phyloP scores from a whole-genome alignment of 2,888 invertebrate genomes.

The Apotomis capreana region DNA sequence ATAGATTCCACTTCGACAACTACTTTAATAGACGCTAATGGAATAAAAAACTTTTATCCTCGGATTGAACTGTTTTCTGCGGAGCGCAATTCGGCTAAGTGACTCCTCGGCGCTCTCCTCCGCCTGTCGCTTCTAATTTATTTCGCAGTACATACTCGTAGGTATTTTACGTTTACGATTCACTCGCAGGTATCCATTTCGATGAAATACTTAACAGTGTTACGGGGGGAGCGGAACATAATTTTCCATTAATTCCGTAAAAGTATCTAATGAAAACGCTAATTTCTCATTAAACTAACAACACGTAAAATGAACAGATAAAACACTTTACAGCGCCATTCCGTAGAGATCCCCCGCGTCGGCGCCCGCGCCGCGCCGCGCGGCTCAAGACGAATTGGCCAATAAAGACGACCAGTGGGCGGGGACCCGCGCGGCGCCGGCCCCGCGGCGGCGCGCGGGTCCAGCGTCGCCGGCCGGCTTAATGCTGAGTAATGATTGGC shows the following conservation, averaged over 20 bases:
- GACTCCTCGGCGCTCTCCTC: conserved; percentile 4
- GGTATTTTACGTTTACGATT: conserved; percentile 28
- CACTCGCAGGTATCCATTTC: conserved; percentile 16
- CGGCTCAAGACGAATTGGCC: conserved; percentile 32
- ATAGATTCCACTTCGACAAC: conserved; percentile 28
- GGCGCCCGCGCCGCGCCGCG: background rate
- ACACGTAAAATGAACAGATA: conserved; percentile 42
- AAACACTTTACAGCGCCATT: conserved; percentile 40
- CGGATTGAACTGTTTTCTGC: conserved; percentile 7
- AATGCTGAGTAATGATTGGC: conserved; percentile 43
- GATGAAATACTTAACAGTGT: conserved; percentile 25
- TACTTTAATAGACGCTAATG: conserved; percentile 36
- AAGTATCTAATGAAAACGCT: conserved; percentile 43
- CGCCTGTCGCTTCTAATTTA: background rate
- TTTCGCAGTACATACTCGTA: background rate
- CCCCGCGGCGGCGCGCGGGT: background rate
- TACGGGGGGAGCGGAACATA: conserved; percentile 30
- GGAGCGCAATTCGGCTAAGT: conserved; percentile 18
- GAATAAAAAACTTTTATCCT: conserved; percentile 21
- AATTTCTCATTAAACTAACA: conserved; percentile 43
- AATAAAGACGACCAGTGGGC: conserved; percentile 25
- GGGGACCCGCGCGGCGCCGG: background rate
- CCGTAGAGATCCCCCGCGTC: conserved; percentile 2
- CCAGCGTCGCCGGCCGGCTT: conserved; percentile 4
- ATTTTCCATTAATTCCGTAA: conserved; percentile 40